A percentile compares a stretch with the other conserved stretches of the same genome.
These are phyloP conservation scores for Heliconius charithonia DNA, from an alignment of 2,888 invertebrate genomes.

Conservation along the genomic window DNA sequence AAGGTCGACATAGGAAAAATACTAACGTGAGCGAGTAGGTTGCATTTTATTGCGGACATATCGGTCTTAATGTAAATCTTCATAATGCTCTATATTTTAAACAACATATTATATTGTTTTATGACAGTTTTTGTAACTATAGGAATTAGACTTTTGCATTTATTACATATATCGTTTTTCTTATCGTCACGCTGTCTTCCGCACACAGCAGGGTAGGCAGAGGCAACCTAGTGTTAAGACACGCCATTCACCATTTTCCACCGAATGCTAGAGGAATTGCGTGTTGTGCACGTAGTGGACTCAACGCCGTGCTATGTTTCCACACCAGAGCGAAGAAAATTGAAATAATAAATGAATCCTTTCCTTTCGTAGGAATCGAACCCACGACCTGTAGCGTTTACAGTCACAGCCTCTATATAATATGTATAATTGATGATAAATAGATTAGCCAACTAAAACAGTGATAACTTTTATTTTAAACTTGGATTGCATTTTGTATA, in stretches of 20 bases:
- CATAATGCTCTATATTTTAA: background rate
- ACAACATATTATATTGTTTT: background rate
- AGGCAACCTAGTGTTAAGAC: background rate
- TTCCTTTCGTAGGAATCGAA: background rate
- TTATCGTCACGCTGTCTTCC: background rate
- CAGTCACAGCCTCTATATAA: no score
- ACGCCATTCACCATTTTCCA: no score
- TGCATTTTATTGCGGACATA: slow-evolving; percentile 48
- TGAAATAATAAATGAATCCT: background rate
- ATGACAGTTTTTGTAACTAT: background rate
- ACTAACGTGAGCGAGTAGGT: slow-evolving; percentile 45
- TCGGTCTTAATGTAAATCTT: slow-evolving; percentile 44
- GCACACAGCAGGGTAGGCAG: background rate
- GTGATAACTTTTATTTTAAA: background rate
- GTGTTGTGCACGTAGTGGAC: no score
- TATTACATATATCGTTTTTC: background rate
- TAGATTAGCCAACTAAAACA: no score
- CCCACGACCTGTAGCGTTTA: no score
- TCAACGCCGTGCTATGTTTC: no score
- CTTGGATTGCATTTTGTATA: slow-evolving; percentile 27
- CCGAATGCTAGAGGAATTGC: no score
- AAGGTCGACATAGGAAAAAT: slow-evolving; percentile 59
- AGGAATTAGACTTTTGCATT: background rate
- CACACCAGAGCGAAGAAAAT: background rate
- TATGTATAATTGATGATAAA: no score